Evolutionary conservation across 1,140 invertebrate species (phyloP), one percentile per base, ranked within the genome.

Genomic region (Achatina immaculata): DNA sequence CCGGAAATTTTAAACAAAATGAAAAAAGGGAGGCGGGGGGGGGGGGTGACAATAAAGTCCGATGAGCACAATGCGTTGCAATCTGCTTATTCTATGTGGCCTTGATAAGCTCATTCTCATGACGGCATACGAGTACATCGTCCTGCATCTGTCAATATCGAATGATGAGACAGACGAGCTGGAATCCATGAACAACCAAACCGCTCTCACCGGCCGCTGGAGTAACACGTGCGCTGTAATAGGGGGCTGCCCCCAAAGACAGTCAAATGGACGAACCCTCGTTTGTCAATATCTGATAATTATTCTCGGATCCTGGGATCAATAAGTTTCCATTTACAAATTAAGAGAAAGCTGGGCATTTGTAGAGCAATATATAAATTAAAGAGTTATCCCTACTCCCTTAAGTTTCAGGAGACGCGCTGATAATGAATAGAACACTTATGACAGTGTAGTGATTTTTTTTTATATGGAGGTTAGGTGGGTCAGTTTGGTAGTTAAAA

Each of bases 341-440:
- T 62, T 62, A 62, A 62, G 31, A 62, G 58, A 31, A 62, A 48
- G n/a, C n/a, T n/a, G n/a, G n/a, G n/a, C n/a, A n/a, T n/a, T n/a
- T n/a, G n/a, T n/a, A n/a, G n/a, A n/a, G n/a, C n/a, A n/a, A n/a
- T n/a, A n/a, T n/a, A n/a, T n/a, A n/a, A n/a, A n/a, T n/a, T n/a
- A n/a, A n/a, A n/a, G n/a, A n/a, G n/a, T n/a, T n/a, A n/a, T n/a
- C n/a, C n/a, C n/a, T n/a, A n/a, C n/a, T n/a, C n/a, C n/a, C n/a
- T n/a, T n/a, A n/a, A n/a, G n/a, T n/a, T n/a, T n/a, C n/a, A n/a
- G n/a, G n/a, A n/a, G n/a, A n/a, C n/a, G n/a, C n/a, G n/a, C n/a
- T n/a, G n/a, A n/a, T n/a, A n/a, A n/a, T n/a, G n/a, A n/a, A n/a
- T n/a, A n/a, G n/a, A n/a, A n/a, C n/a, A n/a, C n/a, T n/a, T n/a